Conservation (phyloP, 2,888 invertebrate genomes). For the Brenthis ino region DNA sequence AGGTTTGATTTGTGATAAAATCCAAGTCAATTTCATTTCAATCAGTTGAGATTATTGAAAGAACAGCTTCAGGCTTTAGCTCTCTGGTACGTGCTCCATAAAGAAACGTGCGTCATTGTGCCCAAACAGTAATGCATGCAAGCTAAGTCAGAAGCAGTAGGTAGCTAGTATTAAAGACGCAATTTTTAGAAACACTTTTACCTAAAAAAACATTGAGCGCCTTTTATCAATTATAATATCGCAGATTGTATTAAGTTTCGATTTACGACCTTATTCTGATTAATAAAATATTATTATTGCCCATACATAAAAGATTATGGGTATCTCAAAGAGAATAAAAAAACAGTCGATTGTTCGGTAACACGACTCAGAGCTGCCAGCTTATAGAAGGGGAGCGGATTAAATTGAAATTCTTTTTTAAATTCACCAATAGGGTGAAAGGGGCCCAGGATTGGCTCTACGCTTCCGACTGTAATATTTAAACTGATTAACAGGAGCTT, state of each 20-base stretch:
- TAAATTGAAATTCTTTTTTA: conserved; percentile 79
- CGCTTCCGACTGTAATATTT: conserved; percentile 71
- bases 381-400: conserved; percentile 72
- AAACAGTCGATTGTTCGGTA: conserved; percentile 43
- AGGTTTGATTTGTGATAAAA: no score
- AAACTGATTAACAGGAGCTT: conserved; percentile 61
- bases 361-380: conserved; percentile 53
- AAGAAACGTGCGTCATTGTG: no score
- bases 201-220: no score
- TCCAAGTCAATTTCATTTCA: not conserved
- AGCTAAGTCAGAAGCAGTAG: no score
- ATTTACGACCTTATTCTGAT: conserved; percentile 22
- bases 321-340: conserved; percentile 32
- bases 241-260: conserved; percentile 16
- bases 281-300: conserved; percentile 27
- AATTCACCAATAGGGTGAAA: conserved; percentile 79
- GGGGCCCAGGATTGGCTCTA: conserved; percentile 71
- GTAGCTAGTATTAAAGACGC: no score
- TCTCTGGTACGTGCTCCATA: no score
- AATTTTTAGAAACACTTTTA: no score
- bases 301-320: conserved; percentile 25
- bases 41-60: not conserved
- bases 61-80: no score
- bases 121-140: no score
- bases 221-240: conserved; percentile 3